phyloP scores from a whole-genome alignment of 2,113 vertebrate genomes.

The Orycteropus afer region DNA sequence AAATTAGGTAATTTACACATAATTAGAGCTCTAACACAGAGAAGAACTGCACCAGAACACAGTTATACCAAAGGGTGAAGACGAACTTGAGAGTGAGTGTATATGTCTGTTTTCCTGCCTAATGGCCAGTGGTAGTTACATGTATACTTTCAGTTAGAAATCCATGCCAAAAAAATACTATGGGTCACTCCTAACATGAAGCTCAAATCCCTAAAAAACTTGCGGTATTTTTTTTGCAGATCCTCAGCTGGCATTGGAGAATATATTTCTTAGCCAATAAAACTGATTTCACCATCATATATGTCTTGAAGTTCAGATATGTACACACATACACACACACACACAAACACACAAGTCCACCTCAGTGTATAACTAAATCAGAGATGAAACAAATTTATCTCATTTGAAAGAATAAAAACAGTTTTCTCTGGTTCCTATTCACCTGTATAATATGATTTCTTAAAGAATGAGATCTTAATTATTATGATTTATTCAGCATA shows the following conservation, averaged over 20 bases:
- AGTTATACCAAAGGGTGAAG: too few species aligned
- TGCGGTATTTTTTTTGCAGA: neutral
- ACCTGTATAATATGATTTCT: slow-evolving; percentile 6
- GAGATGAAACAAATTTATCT: slow-evolving; percentile 26
- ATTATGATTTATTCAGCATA: slow-evolving; percentile 61
- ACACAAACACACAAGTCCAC: rapidly evolving
- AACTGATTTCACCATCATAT: neutral
- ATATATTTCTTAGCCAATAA: neutral
- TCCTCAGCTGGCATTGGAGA: neutral
- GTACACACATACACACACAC: neutral
- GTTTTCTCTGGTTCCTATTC: slow-evolving; percentile 25
- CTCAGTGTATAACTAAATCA: neutral
- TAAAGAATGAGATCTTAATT: slow-evolving; percentile 75
- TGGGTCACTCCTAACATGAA: neutral
- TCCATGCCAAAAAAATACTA: neutral
- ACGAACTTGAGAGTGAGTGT: too few species aligned
- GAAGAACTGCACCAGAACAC: too few species aligned
- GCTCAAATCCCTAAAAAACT: neutral
- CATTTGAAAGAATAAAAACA: slow-evolving; percentile 53
- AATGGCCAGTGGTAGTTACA: neutral
- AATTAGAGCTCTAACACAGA: too few species aligned
- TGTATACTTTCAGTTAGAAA: neutral
- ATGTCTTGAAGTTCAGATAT: neutral
- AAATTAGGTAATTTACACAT: neutral
- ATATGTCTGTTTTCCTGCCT: neutral